These are phyloP conservation scores for Chelonia mydas DNA, from an alignment of 2,797 vertebrate genomes.

Conservation along the genomic window DNA sequence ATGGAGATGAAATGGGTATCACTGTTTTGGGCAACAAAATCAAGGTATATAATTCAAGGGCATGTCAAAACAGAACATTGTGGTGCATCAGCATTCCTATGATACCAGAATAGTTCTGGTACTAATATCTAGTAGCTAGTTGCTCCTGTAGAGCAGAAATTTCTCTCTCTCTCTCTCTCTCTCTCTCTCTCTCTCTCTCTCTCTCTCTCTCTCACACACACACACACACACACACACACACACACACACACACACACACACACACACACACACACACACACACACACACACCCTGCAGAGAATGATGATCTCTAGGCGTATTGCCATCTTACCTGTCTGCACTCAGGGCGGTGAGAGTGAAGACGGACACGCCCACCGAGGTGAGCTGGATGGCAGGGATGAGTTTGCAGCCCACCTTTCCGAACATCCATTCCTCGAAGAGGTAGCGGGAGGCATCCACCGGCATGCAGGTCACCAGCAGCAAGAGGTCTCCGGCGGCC, in stretches of 20 bases:
- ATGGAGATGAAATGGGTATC: background rate
- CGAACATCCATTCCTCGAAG: slow-evolving; percentile 94
- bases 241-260: background rate
- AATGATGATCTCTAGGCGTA: too few species aligned
- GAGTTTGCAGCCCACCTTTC: slow-evolving; percentile 92
- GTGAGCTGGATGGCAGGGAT: slow-evolving; percentile 96
- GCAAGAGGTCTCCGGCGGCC: slow-evolving; percentile 91
- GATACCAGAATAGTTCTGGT: background rate
- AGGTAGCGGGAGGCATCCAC: slow-evolving; percentile 94
- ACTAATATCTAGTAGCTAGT: background rate
- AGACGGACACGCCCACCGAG: slow-evolving; percentile 96
- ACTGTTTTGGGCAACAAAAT: background rate
- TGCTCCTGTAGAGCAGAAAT: background rate
- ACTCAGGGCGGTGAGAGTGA: slow-evolving; percentile 95
- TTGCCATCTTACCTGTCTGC: slow-evolving; percentile 90
- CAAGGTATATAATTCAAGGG: background rate
- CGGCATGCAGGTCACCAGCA: slow-evolving; percentile 93
- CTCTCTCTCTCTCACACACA: fast-evolving
- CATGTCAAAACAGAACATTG: background rate
- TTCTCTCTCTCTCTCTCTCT: too few species aligned
- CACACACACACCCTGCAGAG: background rate
- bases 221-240: fast-evolving
- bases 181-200: background rate
- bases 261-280: fast-evolving
- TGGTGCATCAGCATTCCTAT: background rate